Percentiles rank a stretch among this genome's conserved stretches.
These are phyloP conservation scores for Mormyrus proboscirostris DNA, from an alignment of 2,797 vertebrate species.

Conservation along the genomic window DNA sequence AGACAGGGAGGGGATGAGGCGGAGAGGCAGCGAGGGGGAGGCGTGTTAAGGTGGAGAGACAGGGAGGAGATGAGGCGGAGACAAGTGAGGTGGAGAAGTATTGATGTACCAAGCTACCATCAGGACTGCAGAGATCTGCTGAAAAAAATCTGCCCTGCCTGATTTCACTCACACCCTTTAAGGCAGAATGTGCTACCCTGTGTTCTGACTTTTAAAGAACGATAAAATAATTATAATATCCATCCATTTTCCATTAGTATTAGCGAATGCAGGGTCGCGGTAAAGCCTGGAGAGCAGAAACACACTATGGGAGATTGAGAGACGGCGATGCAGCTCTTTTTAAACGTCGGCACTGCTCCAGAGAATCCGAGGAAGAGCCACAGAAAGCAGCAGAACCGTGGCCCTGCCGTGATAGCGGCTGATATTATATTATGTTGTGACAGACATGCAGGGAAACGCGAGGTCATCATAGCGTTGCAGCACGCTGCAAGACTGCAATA, in stretches of 20 bases:
- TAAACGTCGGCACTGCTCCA: neutral
- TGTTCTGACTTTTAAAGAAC: neutral
- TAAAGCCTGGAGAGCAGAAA: neutral
- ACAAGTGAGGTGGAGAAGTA: neutral
- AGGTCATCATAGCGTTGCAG: slow-evolving; percentile 35
- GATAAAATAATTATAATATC: neutral
- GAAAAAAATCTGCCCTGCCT: neutral
- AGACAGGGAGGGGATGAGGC: neutral
- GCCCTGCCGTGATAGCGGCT: neutral
- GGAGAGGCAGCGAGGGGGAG: neutral
- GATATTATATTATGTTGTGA: neutral
- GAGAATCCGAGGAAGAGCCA: neutral
- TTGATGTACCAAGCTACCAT: neutral
- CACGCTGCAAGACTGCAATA: slow-evolving; percentile 34
- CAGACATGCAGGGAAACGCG: neutral
- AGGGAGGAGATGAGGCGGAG: neutral
- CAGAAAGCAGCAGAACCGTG: neutral
- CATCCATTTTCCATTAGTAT: neutral
- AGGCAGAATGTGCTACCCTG: neutral
- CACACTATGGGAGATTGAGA: neutral
- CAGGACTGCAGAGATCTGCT: neutral
- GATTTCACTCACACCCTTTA: neutral
- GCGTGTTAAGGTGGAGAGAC: neutral
- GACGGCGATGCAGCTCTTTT: neutral
- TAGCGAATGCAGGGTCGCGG: neutral